Conservation (phyloP, 2,113 vertebrate genomes). For the Cryptotis parvus region DNA sequence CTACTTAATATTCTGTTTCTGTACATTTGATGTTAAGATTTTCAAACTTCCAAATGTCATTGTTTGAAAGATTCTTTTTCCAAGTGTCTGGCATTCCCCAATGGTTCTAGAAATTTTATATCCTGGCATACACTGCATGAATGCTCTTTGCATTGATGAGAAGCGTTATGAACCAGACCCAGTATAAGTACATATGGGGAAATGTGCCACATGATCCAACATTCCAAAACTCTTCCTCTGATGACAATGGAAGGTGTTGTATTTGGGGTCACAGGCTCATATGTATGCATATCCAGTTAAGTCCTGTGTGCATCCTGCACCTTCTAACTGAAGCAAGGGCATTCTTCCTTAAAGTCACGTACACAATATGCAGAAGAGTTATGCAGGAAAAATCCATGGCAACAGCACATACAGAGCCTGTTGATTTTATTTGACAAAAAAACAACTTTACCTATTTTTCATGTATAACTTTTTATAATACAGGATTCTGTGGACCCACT, state of each 20-base stretch:
- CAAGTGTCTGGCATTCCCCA: conserved; percentile 70
- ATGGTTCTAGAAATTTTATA: conserved; percentile 62
- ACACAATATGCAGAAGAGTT: conserved; percentile 71
- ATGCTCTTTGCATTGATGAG: conserved; percentile 73
- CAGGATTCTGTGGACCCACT: conserved; percentile 65
- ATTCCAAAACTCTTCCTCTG: conserved; percentile 1
- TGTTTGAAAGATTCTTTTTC: conserved; percentile 80
- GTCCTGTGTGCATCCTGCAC: background rate
- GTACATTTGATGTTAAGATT: conserved; percentile 52
- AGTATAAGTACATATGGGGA: conserved; percentile 29
- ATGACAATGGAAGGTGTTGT: conserved; percentile 38
- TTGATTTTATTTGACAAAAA: conserved; percentile 64
- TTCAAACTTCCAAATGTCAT: conserved; percentile 80
- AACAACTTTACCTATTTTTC: conserved; percentile 51
- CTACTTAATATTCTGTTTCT: conserved; percentile 66
- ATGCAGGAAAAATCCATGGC: conserved; percentile 69
- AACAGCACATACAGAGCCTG: conserved; percentile 69
- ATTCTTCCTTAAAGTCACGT: conserved; percentile 67
- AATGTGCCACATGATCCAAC: background rate
- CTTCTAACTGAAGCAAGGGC: background rate
- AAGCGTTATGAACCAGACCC: conserved; percentile 63
- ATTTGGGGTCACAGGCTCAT: background rate
- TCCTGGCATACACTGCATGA: conserved; percentile 51
- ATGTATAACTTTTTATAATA: conserved; percentile 72
- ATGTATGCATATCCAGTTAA: conserved; percentile 29